Evolutionary conservation across 2,797 vertebrate species (phyloP).

Genomic region (Huso huso): DNA sequence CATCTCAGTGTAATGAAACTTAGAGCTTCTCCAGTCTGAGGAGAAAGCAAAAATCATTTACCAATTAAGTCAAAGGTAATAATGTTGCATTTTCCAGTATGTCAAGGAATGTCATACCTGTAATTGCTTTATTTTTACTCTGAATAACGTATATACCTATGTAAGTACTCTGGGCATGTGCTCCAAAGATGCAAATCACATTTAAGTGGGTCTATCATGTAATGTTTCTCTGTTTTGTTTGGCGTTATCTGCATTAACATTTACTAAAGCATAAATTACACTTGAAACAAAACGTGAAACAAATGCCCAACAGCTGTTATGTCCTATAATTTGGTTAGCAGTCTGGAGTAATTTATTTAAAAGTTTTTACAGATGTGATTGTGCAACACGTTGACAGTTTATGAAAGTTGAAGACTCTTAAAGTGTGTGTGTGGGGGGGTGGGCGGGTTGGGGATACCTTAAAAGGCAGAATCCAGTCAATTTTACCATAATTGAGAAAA

Average conservation of each 20-base stretch:
- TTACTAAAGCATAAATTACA: constrained; percentile 40
- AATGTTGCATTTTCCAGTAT: too few relatives aligned
- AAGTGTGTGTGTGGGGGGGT: not conserved
- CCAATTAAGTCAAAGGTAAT: too few relatives aligned
- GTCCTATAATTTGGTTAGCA: constrained; percentile 25
- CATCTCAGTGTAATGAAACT: too few relatives aligned
- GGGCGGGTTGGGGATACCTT: constrained; percentile 37
- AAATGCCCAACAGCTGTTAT: constrained; percentile 43
- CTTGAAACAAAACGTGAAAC: constrained; percentile 50
- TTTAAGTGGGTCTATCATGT: not conserved
- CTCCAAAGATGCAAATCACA: too few relatives aligned
- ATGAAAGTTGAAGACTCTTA: constrained; percentile 39
- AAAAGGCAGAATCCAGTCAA: constrained; percentile 54
- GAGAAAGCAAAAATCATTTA: too few relatives aligned
- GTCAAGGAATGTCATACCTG: too few relatives aligned
- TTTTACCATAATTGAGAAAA: constrained; percentile 24
- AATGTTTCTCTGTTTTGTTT: constrained; percentile 15
- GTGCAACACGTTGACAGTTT: constrained; percentile 45
- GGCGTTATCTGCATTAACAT: constrained; percentile 6
- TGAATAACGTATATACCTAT: too few relatives aligned
- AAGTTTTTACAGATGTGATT: constrained; percentile 46
- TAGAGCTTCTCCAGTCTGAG: too few relatives aligned
- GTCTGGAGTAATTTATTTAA: constrained; percentile 37
- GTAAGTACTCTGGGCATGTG: too few relatives aligned
- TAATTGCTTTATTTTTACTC: too few relatives aligned